These are phyloP conservation scores for Psammodynastes pulverulentus DNA, from an alignment of 2,113 vertebrate genomes.

Conservation along the genomic window DNA sequence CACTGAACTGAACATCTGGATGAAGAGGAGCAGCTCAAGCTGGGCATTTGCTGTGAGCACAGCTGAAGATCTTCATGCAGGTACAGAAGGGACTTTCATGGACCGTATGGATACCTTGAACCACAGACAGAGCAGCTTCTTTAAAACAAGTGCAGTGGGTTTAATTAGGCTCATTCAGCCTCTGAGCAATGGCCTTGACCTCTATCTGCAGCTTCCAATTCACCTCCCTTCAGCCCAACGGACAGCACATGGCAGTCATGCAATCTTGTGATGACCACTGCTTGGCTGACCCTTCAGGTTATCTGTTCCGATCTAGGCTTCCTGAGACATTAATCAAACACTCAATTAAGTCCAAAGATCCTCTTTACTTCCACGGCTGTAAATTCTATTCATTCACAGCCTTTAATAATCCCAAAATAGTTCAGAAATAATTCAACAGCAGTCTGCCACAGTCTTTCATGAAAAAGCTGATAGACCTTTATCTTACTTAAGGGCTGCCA, in stretches of 20 bases:
- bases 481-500: too few species aligned
- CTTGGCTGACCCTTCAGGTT: background rate
- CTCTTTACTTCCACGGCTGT: too few species aligned
- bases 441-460: too few species aligned
- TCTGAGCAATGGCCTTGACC: background rate
- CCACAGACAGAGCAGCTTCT: background rate
- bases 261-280: background rate
- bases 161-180: background rate
- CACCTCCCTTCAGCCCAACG: background rate
- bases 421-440: too few species aligned
- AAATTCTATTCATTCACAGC: too few species aligned
- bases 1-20: background rate
- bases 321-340: too few species aligned
- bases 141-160: background rate
- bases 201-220: background rate
- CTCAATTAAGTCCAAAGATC: too few species aligned
- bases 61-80: background rate
- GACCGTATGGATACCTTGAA: background rate
- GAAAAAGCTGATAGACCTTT: too few species aligned
- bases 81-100: background rate
- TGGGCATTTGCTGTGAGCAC: background rate
- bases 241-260: background rate
- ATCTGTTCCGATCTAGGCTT: too few species aligned
- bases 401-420: too few species aligned
- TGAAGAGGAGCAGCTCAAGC: background rate